Percentiles rank a stretch among this genome's conserved stretches.
phyloP scores from a whole-genome alignment of 2,113 vertebrate species.

The Notiomystis cincta region DNA sequence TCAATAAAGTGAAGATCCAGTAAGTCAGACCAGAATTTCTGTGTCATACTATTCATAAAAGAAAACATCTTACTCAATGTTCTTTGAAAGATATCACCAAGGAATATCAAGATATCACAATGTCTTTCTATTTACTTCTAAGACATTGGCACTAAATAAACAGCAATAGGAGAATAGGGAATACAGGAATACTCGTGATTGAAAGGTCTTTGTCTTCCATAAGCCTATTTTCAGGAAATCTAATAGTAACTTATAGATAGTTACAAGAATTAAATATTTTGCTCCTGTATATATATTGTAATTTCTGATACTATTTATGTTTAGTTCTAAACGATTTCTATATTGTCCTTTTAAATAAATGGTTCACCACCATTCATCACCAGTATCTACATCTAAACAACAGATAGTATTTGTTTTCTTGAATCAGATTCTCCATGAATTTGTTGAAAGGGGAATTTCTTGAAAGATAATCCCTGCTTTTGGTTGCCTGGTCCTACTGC shows the following conservation, averaged over 20 bases:
- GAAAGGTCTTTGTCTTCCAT: not conserved
- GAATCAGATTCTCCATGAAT: not conserved
- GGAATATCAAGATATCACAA: not conserved
- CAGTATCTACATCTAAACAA: not conserved
- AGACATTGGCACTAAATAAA: not conserved
- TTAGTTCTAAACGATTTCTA: not conserved
- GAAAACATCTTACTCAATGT: not conserved
- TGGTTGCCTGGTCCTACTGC: not conserved
- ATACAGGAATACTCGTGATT: not conserved
- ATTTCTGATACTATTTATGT: not conserved
- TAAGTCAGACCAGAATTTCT: not conserved
- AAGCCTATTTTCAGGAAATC: not conserved
- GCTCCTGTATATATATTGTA: rapidly evolving
- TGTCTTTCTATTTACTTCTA: not conserved
- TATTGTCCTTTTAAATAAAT: not conserved
- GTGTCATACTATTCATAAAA: not conserved
- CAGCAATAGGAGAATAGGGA: not conserved
- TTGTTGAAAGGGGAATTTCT: not conserved
- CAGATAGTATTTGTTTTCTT: not conserved
- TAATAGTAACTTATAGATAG: not conserved
- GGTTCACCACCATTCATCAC: not conserved
- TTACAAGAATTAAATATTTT: not conserved
- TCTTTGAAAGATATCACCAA: not conserved
- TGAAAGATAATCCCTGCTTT: not conserved
- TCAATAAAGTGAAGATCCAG: not conserved